Evolutionary conservation across 2,888 invertebrate species (phyloP).

Genomic region (Sminthurinus aureus): DNA sequence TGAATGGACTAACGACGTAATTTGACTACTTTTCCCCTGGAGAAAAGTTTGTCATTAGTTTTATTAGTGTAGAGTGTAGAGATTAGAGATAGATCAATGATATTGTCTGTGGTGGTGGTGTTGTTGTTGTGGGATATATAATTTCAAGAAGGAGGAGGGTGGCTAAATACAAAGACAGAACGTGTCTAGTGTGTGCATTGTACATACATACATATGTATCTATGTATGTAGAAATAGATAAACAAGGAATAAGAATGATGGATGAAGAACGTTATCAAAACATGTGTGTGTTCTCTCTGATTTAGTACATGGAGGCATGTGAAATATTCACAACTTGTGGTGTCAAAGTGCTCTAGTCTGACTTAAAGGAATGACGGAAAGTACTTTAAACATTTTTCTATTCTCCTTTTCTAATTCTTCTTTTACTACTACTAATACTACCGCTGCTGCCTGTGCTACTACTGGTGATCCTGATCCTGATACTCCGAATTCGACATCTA

Average conservation of each 20-base stretch:
- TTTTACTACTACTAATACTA: too few species aligned
- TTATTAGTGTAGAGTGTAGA: background rate
- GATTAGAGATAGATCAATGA: background rate
- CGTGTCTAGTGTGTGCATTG: too few species aligned
- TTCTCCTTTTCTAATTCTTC: background rate
- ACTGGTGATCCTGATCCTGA: background rate
- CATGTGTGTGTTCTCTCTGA: slow-evolving; percentile 37
- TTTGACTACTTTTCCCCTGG: background rate
- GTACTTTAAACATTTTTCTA: slow-evolving; percentile 28
- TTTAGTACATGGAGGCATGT: slow-evolving; percentile 36
- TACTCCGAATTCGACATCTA: background rate
- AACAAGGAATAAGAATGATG: slow-evolving; percentile 31
- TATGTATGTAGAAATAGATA: background rate
- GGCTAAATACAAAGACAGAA: background rate
- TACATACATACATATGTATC: background rate
- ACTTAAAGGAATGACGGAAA: slow-evolving; percentile 30
- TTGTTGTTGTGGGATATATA: background rate
- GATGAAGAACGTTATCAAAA: slow-evolving; percentile 36
- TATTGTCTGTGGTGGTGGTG: background rate
- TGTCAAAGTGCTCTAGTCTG: slow-evolving; percentile 44
- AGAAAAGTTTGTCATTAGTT: background rate
- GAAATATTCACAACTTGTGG: slow-evolving; percentile 46
- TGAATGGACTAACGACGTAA: too few species aligned
- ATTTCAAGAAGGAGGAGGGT: background rate
- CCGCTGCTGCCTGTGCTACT: too few species aligned